Evolutionary conservation across 2,797 vertebrate species (phyloP).

Genomic region (Scolopax bukidnonensis): DNA sequence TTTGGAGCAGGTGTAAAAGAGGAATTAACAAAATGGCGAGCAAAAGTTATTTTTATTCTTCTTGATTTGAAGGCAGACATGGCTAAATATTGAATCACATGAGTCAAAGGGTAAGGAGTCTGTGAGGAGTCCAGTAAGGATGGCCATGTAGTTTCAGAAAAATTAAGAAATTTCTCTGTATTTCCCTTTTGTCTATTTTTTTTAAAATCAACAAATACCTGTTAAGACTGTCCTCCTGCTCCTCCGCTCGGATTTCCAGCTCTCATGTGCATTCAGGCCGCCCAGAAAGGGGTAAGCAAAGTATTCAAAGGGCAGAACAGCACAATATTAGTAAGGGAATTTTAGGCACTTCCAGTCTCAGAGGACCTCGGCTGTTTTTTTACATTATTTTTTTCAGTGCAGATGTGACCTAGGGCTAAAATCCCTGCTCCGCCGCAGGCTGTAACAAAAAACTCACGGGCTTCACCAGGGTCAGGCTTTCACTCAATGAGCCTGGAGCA

Average conservation of each 20-base stretch:
- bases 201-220: not conserved
- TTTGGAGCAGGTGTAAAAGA: not conserved
- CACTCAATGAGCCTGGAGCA: not conserved
- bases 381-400: conserved; percentile 4
- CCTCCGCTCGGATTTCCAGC: not conserved
- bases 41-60: not conserved
- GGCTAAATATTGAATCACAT: not conserved
- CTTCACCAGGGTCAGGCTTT: not conserved
- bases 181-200: not conserved
- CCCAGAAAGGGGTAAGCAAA: not conserved
- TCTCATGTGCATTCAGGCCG: not conserved
- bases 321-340: not conserved
- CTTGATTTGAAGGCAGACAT: not conserved
- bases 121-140: not conserved
- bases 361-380: not conserved
- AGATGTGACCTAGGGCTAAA: conserved; percentile 13
- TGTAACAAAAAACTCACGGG: not conserved
- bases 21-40: not conserved
- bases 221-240: not conserved
- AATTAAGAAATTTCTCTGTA: not conserved
- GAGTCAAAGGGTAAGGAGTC: not conserved
- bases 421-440: not conserved
- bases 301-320: not conserved
- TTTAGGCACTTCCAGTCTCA: not conserved
- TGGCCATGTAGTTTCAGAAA: not conserved